A percentile compares a stretch with the other conserved stretches of the same genome.
Conservation (phyloP, 2,888 invertebrate species). For the Idaea aversata region DNA sequence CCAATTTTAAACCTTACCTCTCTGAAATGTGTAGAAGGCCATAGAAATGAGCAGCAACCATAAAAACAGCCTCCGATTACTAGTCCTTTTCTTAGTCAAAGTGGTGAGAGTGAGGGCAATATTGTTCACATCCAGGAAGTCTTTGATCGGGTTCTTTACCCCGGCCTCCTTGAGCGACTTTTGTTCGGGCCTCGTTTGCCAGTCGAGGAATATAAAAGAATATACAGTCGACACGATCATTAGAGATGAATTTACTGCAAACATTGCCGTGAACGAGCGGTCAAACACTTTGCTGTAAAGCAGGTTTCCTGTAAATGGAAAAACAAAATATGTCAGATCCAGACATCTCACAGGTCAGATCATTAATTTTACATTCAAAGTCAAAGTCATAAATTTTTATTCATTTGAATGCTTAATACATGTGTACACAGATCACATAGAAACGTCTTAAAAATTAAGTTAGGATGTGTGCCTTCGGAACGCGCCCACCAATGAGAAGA, state of each 20-base stretch:
- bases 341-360: too few species aligned
- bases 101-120: slow-evolving; percentile 82
- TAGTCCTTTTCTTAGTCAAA: slow-evolving; percentile 79
- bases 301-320: slow-evolving; percentile 80
- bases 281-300: slow-evolving; percentile 82
- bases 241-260: slow-evolving; percentile 83
- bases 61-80: slow-evolving; percentile 82
- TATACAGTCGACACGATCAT: slow-evolving; percentile 83
- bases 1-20: slow-evolving; percentile 61
- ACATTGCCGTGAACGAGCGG: slow-evolving; percentile 86
- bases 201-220: slow-evolving; percentile 82
- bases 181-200: slow-evolving; percentile 85
- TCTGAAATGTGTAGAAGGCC: slow-evolving; percentile 90
- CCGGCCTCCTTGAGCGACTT: slow-evolving; percentile 80
- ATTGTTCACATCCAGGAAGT: slow-evolving; percentile 87
- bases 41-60: slow-evolving; percentile 86
- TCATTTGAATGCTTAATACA: too few species aligned
- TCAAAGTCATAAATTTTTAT: too few species aligned
- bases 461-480: too few species aligned
- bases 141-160: slow-evolving; percentile 80
- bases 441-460: too few species aligned
- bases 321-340: neutral
- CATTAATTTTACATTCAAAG: too few species aligned
- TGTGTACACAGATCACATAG: too few species aligned
- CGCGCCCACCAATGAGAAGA: too few species aligned